Percentiles rank a stretch among this genome's conserved stretches.
phyloP scores from a whole-genome alignment of 1,140 invertebrate species.

The Delia radicum region DNA sequence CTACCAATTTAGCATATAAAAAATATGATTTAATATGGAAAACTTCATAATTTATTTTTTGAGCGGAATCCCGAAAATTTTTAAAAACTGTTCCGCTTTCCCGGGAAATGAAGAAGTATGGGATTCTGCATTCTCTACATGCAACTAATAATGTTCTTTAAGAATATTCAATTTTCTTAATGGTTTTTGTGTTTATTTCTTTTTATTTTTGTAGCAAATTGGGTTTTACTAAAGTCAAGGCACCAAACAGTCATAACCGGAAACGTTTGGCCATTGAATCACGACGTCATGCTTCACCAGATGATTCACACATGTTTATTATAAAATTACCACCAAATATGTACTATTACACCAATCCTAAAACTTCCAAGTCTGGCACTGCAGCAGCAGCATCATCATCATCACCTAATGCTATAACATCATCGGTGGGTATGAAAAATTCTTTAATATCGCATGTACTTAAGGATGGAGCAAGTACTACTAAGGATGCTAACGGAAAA shows the following conservation, averaged over 20 bases:
- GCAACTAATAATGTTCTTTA: no score
- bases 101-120: no score
- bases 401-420: slow-evolving; percentile 31
- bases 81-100: no score
- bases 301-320: slow-evolving; percentile 79
- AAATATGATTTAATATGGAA: neutral
- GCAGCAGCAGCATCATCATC: slow-evolving; percentile 9
- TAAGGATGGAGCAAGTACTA: slow-evolving; percentile 18
- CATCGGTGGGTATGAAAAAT: slow-evolving; percentile 36
- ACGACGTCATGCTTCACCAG: slow-evolving; percentile 63
- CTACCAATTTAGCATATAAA: no score
- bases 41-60: neutral
- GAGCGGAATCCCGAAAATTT: no score
- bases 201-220: slow-evolving; percentile 53
- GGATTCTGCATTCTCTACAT: no score
- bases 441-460: neutral
- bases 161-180: neutral
- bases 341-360: slow-evolving; percentile 71
- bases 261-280: slow-evolving; percentile 74
- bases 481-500: slow-evolving; percentile 53
- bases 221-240: slow-evolving; percentile 61
- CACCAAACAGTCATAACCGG: slow-evolving; percentile 65
- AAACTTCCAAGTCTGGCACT: slow-evolving; percentile 54
- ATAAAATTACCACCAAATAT: slow-evolving; percentile 77
- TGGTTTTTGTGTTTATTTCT: neutral